Conservation (phyloP, 37 sponge, comb jelly and placozoan genomes). For the Aplysina aerophoba region DNA sequence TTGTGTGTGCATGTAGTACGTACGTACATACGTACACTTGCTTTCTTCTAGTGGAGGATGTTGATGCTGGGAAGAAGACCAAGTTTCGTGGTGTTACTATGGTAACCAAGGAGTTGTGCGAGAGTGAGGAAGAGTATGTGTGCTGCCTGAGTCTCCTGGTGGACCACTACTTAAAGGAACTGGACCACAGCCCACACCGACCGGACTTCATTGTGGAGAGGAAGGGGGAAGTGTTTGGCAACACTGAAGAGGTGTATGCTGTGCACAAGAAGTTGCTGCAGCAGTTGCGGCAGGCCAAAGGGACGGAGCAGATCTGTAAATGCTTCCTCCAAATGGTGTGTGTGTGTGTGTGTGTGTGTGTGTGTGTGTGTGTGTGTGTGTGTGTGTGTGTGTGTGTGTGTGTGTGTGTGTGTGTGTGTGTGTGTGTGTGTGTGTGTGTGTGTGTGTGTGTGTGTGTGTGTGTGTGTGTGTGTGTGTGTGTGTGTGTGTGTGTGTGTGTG, state of each 20-base stretch:
- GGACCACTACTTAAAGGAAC: conserved; percentile 30
- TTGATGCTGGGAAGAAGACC: not conserved
- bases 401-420: not conserved
- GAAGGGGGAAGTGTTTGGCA: conserved; percentile 42
- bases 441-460: not conserved
- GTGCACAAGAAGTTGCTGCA: conserved; percentile 53
- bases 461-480: too few species aligned
- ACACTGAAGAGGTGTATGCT: conserved; percentile 38
- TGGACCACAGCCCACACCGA: conserved; percentile 43
- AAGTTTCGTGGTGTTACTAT: not conserved
- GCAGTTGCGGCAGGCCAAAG: not conserved
- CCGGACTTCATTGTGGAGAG: conserved; percentile 60
- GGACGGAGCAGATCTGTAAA: conserved; percentile 14
- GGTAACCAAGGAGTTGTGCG: conserved; percentile 38
- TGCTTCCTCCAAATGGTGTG: conserved; percentile 3
- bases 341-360: not conserved
- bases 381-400: not conserved
- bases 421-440: conserved; percentile 9
- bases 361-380: conserved; percentile 5
- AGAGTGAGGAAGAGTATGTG: conserved; percentile 43
- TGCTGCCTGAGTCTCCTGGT: conserved; percentile 23
- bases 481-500: too few species aligned
- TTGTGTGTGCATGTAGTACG: too few species aligned
- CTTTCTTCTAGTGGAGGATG: conserved; percentile 2
- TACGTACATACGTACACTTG: not conserved